Conservation (phyloP, 2,113 vertebrate species). For the Solea senegalensis region DNA sequence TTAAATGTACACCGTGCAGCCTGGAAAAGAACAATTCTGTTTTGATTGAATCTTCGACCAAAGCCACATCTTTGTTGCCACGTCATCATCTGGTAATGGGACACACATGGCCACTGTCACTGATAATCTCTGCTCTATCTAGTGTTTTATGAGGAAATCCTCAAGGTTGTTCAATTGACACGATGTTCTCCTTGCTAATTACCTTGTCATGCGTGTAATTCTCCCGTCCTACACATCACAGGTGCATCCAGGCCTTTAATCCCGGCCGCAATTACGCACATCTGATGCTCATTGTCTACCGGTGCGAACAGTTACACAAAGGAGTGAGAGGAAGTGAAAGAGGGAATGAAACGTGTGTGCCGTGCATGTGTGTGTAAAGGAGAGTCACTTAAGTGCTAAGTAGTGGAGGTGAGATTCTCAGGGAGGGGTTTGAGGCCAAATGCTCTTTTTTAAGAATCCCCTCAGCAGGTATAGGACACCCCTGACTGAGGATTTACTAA, state of each 20-base stretch:
- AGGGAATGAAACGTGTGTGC: conserved; percentile 30
- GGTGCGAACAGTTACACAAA: conserved; percentile 31
- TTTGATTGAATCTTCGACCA: conserved; percentile 25
- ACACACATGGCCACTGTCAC: conserved; percentile 65
- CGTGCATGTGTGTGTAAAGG: conserved; percentile 22
- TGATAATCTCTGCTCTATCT: conserved; percentile 45
- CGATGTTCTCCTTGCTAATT: conserved; percentile 55
- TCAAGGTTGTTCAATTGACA: conserved; percentile 54
- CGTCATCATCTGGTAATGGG: conserved; percentile 55
- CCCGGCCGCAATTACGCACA: conserved; percentile 59
- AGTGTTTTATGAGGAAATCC: conserved; percentile 47
- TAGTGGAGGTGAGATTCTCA: conserved; percentile 51
- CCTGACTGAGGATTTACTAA: conserved; percentile 39
- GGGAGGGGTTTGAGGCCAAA: conserved; percentile 18
- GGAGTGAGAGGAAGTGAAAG: conserved; percentile 34
- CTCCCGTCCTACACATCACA: conserved; percentile 58
- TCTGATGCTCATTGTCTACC: conserved; percentile 69
- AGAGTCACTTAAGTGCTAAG: conserved; percentile 24
- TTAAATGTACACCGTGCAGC: conserved; percentile 14
- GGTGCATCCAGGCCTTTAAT: conserved; percentile 59
- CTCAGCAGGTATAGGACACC: conserved; percentile 38
- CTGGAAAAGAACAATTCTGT: neutral
- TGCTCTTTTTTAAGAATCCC: conserved; percentile 31
- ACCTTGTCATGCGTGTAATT: conserved; percentile 61
- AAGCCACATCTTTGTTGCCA: conserved; percentile 44